Conservation (phyloP, 92 coral and sea anemone species). For the Pocillopora grandis region DNA sequence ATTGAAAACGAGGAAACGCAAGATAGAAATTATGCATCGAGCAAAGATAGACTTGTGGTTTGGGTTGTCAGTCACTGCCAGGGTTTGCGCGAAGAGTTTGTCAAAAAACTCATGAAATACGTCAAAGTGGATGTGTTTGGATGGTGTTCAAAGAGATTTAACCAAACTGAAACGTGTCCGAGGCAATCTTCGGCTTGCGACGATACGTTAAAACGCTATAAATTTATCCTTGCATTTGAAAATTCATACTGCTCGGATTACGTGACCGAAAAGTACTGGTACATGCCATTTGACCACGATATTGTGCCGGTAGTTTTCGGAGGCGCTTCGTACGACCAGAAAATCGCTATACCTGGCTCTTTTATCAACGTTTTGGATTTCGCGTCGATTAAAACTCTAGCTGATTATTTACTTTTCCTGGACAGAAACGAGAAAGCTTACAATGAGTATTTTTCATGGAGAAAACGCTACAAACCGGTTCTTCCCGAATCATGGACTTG, state of each 20-base stretch:
- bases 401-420: constrained; percentile 58
- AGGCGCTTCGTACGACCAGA: constrained; percentile 62
- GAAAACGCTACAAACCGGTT: constrained; percentile 51
- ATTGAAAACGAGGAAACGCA: background rate
- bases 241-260: constrained; percentile 79
- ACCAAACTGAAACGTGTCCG: constrained; percentile 59
- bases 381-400: constrained; percentile 63
- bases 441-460: constrained; percentile 88
- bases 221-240: constrained; percentile 86
- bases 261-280: constrained; percentile 93
- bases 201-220: constrained; percentile 54
- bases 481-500: constrained; percentile 85
- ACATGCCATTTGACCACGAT: constrained; percentile 52
- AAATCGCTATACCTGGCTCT: constrained; percentile 86
- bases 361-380: constrained; percentile 83
- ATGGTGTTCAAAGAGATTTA: constrained; percentile 64
- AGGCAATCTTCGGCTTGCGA: constrained; percentile 38
- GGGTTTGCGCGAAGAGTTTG: constrained; percentile 61
- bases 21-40: constrained; percentile 54
- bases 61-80: constrained; percentile 89
- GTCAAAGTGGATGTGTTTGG: constrained; percentile 78
- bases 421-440: constrained; percentile 80
- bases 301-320: constrained; percentile 91
- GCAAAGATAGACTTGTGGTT: constrained; percentile 77
- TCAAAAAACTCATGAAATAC: constrained; percentile 54